Conservation (phyloP, 2,888 invertebrate species). For the Yponomeuta evonymella region DNA sequence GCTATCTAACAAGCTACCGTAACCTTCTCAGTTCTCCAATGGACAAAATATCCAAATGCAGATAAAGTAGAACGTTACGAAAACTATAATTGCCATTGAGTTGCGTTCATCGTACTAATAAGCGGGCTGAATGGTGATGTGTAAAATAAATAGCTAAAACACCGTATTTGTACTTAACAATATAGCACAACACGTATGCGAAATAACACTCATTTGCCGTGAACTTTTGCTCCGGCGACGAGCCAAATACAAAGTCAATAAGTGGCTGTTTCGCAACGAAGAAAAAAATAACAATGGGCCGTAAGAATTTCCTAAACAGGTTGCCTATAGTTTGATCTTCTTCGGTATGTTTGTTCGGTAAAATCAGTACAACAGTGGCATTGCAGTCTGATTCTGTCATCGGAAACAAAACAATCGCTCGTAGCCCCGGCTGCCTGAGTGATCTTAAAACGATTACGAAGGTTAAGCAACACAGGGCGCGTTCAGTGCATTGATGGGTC, state of each 20-base stretch:
- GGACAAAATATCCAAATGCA: neutral
- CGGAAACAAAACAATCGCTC: neutral
- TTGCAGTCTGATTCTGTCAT: slow-evolving; percentile 13
- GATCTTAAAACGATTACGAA: too few species aligned
- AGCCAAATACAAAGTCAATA: slow-evolving; percentile 19
- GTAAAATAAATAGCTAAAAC: neutral
- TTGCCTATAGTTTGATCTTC: slow-evolving; percentile 14
- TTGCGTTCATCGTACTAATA: neutral
- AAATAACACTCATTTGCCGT: neutral
- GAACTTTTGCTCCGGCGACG: slow-evolving; percentile 17
- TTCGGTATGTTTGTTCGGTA: neutral
- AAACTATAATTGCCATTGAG: neutral
- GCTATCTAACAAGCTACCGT: neutral
- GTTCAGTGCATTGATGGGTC: too few species aligned
- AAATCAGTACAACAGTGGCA: slow-evolving; percentile 18
- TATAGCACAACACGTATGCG: neutral
- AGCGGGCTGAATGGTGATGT: neutral
- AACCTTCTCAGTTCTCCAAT: neutral
- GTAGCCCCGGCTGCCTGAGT: too few species aligned
- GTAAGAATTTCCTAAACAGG: slow-evolving; percentile 43
- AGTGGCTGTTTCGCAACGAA: slow-evolving; percentile 41
- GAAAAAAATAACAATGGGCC: slow-evolving; percentile 67
- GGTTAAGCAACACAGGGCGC: too few species aligned
- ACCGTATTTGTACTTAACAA: neutral
- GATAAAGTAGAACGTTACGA: neutral